Evolutionary conservation across 1,140 invertebrate genomes (phyloP), one percentile per base, ranked within the genome.

Genomic region (Monomorium pharaonis): DNA sequence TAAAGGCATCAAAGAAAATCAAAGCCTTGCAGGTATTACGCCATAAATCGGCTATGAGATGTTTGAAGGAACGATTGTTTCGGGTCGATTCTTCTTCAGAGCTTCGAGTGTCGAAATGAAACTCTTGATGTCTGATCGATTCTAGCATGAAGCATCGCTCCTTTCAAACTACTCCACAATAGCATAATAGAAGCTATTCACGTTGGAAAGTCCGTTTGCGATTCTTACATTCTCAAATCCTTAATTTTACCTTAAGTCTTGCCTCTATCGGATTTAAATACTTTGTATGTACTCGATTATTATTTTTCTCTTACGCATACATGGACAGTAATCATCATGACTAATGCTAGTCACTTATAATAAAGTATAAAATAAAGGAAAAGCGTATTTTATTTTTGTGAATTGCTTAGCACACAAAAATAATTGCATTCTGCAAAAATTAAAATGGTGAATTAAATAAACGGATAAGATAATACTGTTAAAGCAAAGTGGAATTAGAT

Each of bases 31-130:
- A 56, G 88, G 80, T 89, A 90, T 89, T 90, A 90, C 70, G 65
- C 75, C 85, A 74, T 63, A 91, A 91, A 91, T 91, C 90, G 85
- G 69, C 77, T 76, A 62, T 89, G 65, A 86, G 88, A 89, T 91
- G 90, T 91, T 91, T 91, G 86, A 89, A 90, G 90, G 87, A 91
- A 91, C 90, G 90, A 91, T 91, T 91, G 88, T 91, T 91, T 91
- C 88, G 90, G 87, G 89, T 91, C 86, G 90, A 91, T 89, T 72
- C 80, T 70, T 67, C 47, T 54, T 47, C 87, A 42, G 75, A 47
- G 84, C 51, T 87, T 90, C 72, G 84, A 91, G 89, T 86, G 89
- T 91, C 80, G 89, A 91, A 91, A 90, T 88, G 89, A 91, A 90
- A 88, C 89, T 91, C 89, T 91, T 70, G 84, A 90, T 81, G 86